These are phyloP conservation scores for Eospalax fontanierii DNA, from an alignment of 2,797 vertebrate species.

Conservation along the genomic window DNA sequence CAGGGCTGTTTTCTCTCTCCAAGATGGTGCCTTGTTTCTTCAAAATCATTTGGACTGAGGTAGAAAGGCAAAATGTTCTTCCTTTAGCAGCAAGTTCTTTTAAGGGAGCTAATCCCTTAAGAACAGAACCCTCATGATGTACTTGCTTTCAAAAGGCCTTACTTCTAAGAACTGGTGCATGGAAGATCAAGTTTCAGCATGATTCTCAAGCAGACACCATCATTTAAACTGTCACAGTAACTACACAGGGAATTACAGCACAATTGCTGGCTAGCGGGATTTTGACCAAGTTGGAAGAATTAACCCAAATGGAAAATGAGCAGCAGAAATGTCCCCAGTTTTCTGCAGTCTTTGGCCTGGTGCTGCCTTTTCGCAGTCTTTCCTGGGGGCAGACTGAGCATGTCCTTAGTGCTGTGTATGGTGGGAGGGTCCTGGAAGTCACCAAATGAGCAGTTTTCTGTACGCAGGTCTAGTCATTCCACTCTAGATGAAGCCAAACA, in stretches of 20 bases:
- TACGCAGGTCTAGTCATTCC: not conserved
- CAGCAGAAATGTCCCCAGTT: slow-evolving; percentile 74
- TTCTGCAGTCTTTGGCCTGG: slow-evolving; percentile 62
- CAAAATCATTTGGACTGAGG: not conserved
- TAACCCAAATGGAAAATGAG: slow-evolving; percentile 78
- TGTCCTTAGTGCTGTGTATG: slow-evolving; percentile 73
- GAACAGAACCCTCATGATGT: not conserved
- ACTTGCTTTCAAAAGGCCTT: not conserved
- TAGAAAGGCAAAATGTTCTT: not conserved
- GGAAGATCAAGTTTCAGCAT: not conserved
- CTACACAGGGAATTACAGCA: slow-evolving; percentile 77
- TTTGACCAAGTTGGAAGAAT: slow-evolving; percentile 62
- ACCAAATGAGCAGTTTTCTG: not conserved
- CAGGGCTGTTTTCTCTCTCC: not conserved
- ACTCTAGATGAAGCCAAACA: not conserved
- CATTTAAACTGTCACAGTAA: slow-evolving; percentile 16
- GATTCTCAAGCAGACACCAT: not conserved
- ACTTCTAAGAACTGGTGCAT: not conserved
- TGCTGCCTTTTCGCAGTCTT: slow-evolving; percentile 72
- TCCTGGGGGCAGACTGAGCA: slow-evolving; percentile 69
- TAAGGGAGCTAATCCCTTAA: not conserved
- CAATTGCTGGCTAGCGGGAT: slow-evolving; percentile 75
- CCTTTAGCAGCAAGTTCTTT: not conserved
- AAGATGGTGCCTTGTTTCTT: not conserved
- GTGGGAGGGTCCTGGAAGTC: slow-evolving; percentile 26